Evolutionary conservation across 1,140 invertebrate species (phyloP).

Genomic region (Bombus waltoni): DNA sequence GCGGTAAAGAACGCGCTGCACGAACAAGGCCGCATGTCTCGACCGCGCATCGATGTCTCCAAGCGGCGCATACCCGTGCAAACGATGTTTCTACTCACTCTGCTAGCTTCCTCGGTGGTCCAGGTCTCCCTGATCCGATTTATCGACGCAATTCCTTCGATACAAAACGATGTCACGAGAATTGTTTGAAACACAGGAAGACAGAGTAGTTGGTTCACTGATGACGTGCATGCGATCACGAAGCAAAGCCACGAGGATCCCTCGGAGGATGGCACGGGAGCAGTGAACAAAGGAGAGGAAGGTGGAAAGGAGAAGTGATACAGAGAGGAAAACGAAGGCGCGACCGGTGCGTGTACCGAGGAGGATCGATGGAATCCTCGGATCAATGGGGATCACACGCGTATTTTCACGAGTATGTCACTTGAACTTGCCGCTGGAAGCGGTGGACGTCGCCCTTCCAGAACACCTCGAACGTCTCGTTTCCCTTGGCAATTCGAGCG

Average conservation of each 20-base stretch:
- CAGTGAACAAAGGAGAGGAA: constrained; percentile 33
- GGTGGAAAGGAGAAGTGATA: constrained; percentile 49
- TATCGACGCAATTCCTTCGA: neutral
- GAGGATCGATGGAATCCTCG: neutral
- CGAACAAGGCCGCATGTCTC: constrained; percentile 17
- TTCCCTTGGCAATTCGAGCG: constrained; percentile 42
- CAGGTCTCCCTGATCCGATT: neutral
- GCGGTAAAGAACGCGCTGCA: neutral
- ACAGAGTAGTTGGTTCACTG: neutral
- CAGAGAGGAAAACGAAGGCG: constrained; percentile 31
- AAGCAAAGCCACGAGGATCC: constrained; percentile 13
- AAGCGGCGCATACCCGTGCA: constrained; percentile 1
- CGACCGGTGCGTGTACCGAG: neutral
- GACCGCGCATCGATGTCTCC: constrained; percentile 44
- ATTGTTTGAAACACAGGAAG: neutral
- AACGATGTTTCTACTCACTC: constrained; percentile 7
- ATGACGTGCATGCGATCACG: neutral
- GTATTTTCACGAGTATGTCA: constrained; percentile 27
- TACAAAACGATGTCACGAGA: neutral
- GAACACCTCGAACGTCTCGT: neutral
- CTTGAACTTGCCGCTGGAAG: neutral
- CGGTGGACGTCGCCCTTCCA: neutral
- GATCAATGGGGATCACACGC: neutral
- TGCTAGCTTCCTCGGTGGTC: neutral
- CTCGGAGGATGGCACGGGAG: neutral